Conservation (phyloP, 1,140 invertebrate species). For the Tribolium madens region DNA sequence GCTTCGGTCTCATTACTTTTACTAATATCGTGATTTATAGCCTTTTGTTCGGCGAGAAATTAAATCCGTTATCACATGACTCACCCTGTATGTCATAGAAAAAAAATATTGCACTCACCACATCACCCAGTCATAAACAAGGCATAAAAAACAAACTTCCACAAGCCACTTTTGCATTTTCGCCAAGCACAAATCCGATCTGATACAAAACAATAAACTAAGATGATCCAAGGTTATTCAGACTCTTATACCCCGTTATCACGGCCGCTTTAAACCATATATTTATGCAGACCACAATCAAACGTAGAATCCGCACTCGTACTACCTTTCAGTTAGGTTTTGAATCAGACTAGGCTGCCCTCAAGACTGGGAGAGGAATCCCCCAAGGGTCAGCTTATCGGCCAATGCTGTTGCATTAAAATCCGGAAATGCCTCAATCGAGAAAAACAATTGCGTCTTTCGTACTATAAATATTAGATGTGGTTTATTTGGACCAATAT, state of each 20-base stretch:
- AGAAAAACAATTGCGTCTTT: constrained; percentile 4
- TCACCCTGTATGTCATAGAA: neutral
- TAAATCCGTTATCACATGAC: neutral
- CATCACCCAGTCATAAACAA: neutral
- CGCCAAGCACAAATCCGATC: constrained; percentile 1
- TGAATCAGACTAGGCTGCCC: neutral
- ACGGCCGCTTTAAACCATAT: constrained; percentile 26
- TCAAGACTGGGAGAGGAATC: neutral
- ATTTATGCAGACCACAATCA: constrained; percentile 32
- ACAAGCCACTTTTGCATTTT: neutral
- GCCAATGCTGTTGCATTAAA: neutral
- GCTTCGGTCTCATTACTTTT: no score
- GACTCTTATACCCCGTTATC: constrained; percentile 30
- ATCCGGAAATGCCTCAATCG: neutral
- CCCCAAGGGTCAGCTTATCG: neutral
- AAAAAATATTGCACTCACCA: neutral
- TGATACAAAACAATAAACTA: constrained; percentile 31
- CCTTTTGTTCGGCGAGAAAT: neutral
- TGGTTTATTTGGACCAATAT: constrained; percentile 10
- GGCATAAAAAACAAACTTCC: neutral
- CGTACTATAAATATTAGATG: neutral
- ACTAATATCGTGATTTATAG: neutral
- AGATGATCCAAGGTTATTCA: constrained; percentile 16
- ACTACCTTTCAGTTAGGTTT: constrained; percentile 14
- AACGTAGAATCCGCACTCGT: constrained; percentile 7